Conservation (phyloP, 2,888 invertebrate genomes). For the Polietes domitor region DNA sequence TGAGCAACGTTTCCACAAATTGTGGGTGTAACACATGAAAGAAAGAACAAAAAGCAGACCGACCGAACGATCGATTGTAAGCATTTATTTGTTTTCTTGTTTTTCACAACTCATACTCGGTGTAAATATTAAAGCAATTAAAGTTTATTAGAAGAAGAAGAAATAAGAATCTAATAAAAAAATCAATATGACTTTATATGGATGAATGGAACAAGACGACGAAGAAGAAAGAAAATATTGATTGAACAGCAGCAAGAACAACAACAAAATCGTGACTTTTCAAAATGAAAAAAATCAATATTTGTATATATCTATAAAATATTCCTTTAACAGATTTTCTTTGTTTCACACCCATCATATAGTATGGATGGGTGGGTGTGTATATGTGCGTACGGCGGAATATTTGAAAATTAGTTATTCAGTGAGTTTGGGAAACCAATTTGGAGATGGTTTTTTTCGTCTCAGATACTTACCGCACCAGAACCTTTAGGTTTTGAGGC, state of each 20-base stretch:
- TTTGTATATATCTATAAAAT: background rate
- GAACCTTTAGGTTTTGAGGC: constrained; percentile 97
- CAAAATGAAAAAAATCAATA: too few relatives aligned
- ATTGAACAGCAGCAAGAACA: background rate
- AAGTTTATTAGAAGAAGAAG: constrained; percentile 3
- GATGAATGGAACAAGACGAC: background rate
- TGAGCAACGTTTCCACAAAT: background rate
- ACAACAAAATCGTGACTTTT: constrained; percentile 19
- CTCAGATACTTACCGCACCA: constrained; percentile 88
- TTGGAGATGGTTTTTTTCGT: background rate
- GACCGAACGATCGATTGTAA: too few relatives aligned
- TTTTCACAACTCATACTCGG: background rate
- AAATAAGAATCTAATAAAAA: background rate
- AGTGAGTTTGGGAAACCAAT: background rate
- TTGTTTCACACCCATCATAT: constrained; percentile 44
- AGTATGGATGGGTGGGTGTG: background rate
- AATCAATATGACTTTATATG: constrained; percentile 17
- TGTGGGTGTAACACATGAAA: constrained; percentile 13
- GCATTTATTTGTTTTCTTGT: background rate
- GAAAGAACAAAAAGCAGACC: background rate
- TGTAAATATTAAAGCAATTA: constrained; percentile 27
- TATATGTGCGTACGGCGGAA: background rate
- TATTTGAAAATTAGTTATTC: constrained; percentile 26
- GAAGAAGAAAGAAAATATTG: background rate
- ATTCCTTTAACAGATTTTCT: constrained; percentile 59